A percentile compares a stretch with the other conserved stretches of the same genome.
Conservation (phyloP, 1,140 invertebrate species). For the Drosophila kepulauana region DNA sequence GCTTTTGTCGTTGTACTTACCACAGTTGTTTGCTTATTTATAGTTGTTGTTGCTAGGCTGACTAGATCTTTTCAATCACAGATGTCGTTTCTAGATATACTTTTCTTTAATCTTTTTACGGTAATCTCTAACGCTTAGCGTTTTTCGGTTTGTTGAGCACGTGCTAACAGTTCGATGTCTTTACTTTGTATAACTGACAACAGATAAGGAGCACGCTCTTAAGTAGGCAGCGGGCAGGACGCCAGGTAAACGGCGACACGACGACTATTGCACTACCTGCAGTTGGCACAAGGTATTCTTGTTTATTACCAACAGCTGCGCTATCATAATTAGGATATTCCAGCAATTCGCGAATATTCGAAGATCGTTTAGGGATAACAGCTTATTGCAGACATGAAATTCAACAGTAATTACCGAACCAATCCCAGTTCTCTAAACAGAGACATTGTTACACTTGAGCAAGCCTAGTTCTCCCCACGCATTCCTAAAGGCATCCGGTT, state of each 20-base stretch:
- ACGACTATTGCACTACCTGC: slow-evolving; percentile 28
- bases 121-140: slow-evolving; percentile 62
- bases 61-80: slow-evolving; percentile 58
- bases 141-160: slow-evolving; percentile 30
- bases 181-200: slow-evolving; percentile 28
- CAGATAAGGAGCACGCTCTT: slow-evolving; percentile 8
- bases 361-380: not conserved
- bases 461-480: slow-evolving; percentile 9
- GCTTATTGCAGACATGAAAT: not conserved
- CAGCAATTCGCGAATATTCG: not conserved
- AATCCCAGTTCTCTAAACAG: not conserved
- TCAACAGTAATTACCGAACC: not conserved
- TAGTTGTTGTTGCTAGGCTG: slow-evolving; percentile 35
- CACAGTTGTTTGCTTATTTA: slow-evolving; percentile 27
- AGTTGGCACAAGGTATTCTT: slow-evolving; percentile 40
- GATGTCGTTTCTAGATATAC: slow-evolving; percentile 10
- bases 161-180: slow-evolving; percentile 49
- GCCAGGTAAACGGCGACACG: slow-evolving; percentile 20
- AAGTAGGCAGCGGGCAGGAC: slow-evolving; percentile 42
- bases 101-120: slow-evolving; percentile 1
- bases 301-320: slow-evolving; percentile 62
- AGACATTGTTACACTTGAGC: slow-evolving; percentile 29
- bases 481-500: slow-evolving; percentile 26
- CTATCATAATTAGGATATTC: slow-evolving; percentile 20
- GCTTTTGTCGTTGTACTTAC: slow-evolving; percentile 46